A percentile compares a stretch with the other conserved stretches of the same genome.
phyloP scores from a whole-genome alignment of 37 sponge, comb jelly and placozoan species.

The Petrosia ficiformis region DNA sequence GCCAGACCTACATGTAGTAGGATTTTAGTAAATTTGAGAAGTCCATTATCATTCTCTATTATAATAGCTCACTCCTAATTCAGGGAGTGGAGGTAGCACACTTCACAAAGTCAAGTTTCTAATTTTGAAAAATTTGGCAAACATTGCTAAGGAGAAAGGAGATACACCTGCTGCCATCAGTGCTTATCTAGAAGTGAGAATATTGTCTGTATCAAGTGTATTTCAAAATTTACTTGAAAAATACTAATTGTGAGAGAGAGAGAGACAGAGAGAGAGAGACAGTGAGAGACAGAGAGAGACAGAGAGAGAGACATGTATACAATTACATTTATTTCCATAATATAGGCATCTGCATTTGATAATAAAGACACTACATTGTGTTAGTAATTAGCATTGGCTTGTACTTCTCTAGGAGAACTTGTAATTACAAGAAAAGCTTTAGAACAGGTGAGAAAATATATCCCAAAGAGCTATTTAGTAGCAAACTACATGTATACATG shows the following conservation, averaged over 20 bases:
- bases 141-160: conserved; percentile 47
- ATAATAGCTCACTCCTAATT: too few relatives aligned
- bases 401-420: conserved; percentile 58
- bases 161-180: conserved; percentile 55
- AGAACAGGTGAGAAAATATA: too few relatives aligned
- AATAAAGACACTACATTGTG: conserved; percentile 53
- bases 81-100: not conserved
- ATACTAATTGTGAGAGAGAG: not conserved
- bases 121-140: conserved; percentile 56
- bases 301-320: too few relatives aligned
- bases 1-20: too few relatives aligned
- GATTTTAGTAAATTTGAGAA: too few relatives aligned
- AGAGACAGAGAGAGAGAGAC: not conserved
- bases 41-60: too few relatives aligned
- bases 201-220: too few relatives aligned
- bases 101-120: conserved; percentile 52
- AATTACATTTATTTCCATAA: too few relatives aligned
- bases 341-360: conserved; percentile 52
- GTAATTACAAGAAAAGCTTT: conserved; percentile 46
- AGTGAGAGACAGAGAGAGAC: too few relatives aligned
- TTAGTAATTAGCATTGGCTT: conserved; percentile 47
- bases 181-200: conserved; percentile 57
- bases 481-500: too few relatives aligned
- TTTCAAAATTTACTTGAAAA: not conserved
- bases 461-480: too few relatives aligned